Evolutionary conservation across 2,113 vertebrate species (phyloP).

Genomic region (Phalacrocorax brasilianus): DNA sequence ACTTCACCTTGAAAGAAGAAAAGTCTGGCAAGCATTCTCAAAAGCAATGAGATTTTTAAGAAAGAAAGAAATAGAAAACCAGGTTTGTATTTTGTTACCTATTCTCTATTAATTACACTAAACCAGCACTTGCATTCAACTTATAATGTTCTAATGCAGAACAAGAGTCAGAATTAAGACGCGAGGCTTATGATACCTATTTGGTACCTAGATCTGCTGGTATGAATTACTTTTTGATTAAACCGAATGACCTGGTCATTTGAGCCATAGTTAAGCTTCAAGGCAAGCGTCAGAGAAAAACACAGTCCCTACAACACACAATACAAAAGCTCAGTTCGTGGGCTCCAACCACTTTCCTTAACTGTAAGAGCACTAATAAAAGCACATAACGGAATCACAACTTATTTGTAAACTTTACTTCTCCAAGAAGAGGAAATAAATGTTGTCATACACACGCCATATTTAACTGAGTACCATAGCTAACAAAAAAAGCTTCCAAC

Average conservation of each 20-base stretch:
- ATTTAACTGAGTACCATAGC: background rate
- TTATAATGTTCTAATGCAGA: background rate
- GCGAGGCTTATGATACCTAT: background rate
- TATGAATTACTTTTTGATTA: background rate
- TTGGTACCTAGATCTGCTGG: background rate
- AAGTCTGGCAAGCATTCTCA: background rate
- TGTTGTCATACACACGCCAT: accelerated
- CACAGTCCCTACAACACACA: background rate
- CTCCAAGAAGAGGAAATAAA: background rate
- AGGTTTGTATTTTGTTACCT: background rate
- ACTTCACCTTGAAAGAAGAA: background rate
- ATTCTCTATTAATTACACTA: background rate
- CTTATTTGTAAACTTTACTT: background rate
- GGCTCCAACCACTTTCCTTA: background rate
- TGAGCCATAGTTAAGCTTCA: background rate
- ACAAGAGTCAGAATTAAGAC: background rate
- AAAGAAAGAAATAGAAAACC: background rate
- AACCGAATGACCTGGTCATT: background rate
- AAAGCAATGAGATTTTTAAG: background rate
- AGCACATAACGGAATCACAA: background rate
- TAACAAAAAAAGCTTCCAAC: background rate
- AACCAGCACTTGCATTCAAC: background rate
- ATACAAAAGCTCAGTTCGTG: background rate
- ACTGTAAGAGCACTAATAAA: background rate
- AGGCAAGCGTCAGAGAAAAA: background rate